A percentile compares a stretch with the other conserved stretches of the same genome.
Evolutionary conservation across 2,888 invertebrate genomes (phyloP).

Genomic region (Lapara coniferarum): DNA sequence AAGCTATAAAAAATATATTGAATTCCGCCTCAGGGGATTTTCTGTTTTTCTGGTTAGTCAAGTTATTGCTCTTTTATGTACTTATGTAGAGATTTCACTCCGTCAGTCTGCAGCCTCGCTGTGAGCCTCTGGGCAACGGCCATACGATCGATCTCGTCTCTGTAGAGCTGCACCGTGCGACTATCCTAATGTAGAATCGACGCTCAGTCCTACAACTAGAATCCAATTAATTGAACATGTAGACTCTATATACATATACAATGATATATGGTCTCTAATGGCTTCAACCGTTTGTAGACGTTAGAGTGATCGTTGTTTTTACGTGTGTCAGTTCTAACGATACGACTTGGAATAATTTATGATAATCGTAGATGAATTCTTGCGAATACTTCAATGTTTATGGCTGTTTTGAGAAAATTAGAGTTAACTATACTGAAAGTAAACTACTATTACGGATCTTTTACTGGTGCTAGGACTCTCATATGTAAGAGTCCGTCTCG

Average conservation of each 20-base stretch:
- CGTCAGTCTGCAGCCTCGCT: neutral
- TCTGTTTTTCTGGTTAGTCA: too few relatives aligned
- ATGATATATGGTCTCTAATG: neutral
- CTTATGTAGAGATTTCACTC: neutral
- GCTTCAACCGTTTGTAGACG: neutral
- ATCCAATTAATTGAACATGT: slow-evolving; percentile 15
- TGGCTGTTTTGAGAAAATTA: too few relatives aligned
- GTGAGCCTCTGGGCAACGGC: neutral
- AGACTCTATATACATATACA: neutral
- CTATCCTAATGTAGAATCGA: slow-evolving; percentile 1
- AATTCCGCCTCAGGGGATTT: too few relatives aligned
- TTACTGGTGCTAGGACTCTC: too few relatives aligned
- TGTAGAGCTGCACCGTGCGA: neutral
- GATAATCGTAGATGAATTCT: too few relatives aligned
- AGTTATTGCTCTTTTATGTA: neutral
- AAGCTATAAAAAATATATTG: too few relatives aligned
- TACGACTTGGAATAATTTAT: too few relatives aligned
- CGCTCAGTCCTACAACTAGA: slow-evolving; percentile 1
- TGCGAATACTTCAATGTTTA: too few relatives aligned
- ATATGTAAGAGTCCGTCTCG: too few relatives aligned
- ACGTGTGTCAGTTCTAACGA: too few relatives aligned
- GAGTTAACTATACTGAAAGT: too few relatives aligned
- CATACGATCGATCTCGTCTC: neutral
- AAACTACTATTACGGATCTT: too few relatives aligned
- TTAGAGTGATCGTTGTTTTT: neutral